Evolutionary conservation across 2,888 invertebrate species (phyloP).

Genomic region (Drosophila buzzatii): DNA sequence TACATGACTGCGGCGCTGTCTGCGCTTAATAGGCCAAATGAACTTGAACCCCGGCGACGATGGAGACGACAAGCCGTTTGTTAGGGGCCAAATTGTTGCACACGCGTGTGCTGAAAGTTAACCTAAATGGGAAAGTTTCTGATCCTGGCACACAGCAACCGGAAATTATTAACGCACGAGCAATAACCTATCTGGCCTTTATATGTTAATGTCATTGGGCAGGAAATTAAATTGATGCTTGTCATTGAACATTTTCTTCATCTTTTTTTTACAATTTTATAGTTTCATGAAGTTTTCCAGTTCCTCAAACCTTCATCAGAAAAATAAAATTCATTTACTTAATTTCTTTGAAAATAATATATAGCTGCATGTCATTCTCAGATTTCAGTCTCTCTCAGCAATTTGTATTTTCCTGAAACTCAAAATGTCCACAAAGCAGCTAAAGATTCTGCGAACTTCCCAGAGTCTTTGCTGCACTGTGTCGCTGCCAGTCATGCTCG

Average conservation of each 20-base stretch:
- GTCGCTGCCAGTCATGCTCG: not conserved
- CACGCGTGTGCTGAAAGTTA: constrained; percentile 48
- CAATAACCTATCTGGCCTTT: constrained; percentile 9
- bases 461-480: not conserved
- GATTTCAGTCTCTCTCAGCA: not conserved
- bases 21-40: constrained; percentile 73
- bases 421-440: too few relatives aligned
- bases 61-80: constrained; percentile 38
- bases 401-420: not conserved
- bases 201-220: constrained; percentile 25
- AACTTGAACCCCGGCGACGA: constrained; percentile 63
- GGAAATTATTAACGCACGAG: constrained; percentile 71
- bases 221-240: constrained; percentile 58
- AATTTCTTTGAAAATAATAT: not conserved
- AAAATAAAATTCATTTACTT: not conserved
- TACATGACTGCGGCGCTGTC: constrained; percentile 57
- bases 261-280: constrained; percentile 2
- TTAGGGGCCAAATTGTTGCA: constrained; percentile 54
- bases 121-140: constrained; percentile 60
- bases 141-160: constrained; percentile 44
- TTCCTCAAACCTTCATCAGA: not conserved
- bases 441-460: not conserved
- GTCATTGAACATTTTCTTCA: constrained; percentile 21
- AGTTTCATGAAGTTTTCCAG: not conserved
- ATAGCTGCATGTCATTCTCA: not conserved